A percentile compares a stretch with the other conserved stretches of the same genome.
These are phyloP conservation scores for Mus pahari DNA, from an alignment of 2,113 vertebrate genomes.

Conservation along the genomic window DNA sequence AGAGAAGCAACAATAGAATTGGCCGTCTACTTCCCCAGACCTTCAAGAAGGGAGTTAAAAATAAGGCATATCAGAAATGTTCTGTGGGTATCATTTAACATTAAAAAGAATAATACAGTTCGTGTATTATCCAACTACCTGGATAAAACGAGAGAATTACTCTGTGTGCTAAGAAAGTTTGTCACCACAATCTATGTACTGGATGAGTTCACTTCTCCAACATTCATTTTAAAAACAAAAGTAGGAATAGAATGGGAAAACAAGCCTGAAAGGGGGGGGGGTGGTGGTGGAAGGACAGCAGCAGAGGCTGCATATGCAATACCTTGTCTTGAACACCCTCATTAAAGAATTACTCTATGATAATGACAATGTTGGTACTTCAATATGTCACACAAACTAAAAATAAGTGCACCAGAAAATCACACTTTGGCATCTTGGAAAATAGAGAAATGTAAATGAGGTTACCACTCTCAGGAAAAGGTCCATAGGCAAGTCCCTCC, in stretches of 20 bases:
- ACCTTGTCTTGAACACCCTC: not conserved
- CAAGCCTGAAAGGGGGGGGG: not conserved
- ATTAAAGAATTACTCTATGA: not conserved
- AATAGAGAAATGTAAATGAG: not conserved
- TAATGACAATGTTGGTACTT: no score
- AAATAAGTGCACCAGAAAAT: not conserved
- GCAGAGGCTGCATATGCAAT: accelerated
- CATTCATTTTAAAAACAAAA: not conserved
- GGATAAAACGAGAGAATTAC: not conserved
- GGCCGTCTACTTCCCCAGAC: no score
- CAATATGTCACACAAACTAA: not conserved
- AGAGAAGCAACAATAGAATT: not conserved
- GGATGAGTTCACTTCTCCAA: not conserved
- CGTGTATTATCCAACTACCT: not conserved
- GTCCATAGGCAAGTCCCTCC: not conserved
- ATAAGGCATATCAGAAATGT: not conserved
- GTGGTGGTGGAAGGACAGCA: not conserved
- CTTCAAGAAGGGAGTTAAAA: not conserved
- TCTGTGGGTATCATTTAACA: not conserved
- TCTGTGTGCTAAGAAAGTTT: not conserved
- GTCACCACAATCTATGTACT: not conserved
- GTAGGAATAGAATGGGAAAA: not conserved
- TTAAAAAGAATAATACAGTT: not conserved
- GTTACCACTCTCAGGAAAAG: not conserved
- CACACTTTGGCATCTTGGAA: not conserved